Evolutionary conservation across 2,797 vertebrate species (phyloP).

Genomic region (Phaenicophaeus curvirostris): DNA sequence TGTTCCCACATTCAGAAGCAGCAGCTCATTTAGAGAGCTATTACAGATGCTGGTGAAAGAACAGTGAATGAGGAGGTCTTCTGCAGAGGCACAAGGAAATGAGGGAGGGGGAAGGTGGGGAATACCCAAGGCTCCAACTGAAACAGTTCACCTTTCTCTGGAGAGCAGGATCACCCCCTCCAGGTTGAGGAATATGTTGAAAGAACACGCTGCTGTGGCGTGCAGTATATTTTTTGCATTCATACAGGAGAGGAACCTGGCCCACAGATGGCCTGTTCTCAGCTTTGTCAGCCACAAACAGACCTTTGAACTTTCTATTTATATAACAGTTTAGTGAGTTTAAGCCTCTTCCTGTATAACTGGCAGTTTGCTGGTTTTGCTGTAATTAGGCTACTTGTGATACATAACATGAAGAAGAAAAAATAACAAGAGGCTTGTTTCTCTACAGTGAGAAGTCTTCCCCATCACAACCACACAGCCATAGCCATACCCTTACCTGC

Average conservation of each 20-base stretch:
- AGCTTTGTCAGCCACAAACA: slow-evolving; percentile 71
- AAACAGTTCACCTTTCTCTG: slow-evolving; percentile 77
- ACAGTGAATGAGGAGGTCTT: neutral
- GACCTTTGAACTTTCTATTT: slow-evolving; percentile 86
- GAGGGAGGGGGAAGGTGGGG: neutral
- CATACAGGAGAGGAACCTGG: slow-evolving; percentile 69
- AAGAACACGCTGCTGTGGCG: neutral
- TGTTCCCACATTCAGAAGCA: neutral
- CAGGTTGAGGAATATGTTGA: slow-evolving; percentile 10
- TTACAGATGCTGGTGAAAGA: neutral
- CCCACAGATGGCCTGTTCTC: slow-evolving; percentile 74
- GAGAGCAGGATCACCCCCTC: slow-evolving; percentile 42
- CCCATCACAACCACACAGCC: neutral
- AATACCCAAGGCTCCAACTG: neutral
- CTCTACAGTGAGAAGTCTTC: neutral
- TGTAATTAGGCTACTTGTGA: slow-evolving; percentile 77
- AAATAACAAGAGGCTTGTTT: slow-evolving; percentile 28
- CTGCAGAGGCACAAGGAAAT: neutral
- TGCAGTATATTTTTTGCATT: neutral
- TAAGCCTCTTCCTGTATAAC: slow-evolving; percentile 80
- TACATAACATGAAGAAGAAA: slow-evolving; percentile 51
- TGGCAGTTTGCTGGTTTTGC: slow-evolving; percentile 73
- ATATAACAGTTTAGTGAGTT: slow-evolving; percentile 80
- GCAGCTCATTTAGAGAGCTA: neutral
- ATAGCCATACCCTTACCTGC: neutral